phyloP scores from a whole-genome alignment of 2,888 invertebrate genomes.

The Melikaiella ostensackeni region DNA sequence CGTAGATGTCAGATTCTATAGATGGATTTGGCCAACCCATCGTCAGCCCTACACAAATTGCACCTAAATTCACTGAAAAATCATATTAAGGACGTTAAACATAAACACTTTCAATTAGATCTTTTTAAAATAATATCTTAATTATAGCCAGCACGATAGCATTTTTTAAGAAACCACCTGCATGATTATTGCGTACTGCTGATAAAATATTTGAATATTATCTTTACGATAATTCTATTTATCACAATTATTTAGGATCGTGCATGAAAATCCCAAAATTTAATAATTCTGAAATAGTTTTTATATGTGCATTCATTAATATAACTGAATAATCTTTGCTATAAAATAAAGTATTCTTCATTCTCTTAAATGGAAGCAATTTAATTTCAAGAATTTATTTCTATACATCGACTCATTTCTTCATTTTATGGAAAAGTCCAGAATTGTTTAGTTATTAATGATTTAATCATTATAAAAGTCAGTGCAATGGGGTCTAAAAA shows the following conservation, averaged over 20 bases:
- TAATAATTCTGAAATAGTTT: background rate
- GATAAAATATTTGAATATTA: background rate
- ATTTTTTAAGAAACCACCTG: background rate
- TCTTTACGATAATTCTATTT: background rate
- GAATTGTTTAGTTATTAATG: too few relatives aligned
- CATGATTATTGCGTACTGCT: background rate
- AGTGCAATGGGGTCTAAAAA: too few relatives aligned
- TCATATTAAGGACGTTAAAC: background rate
- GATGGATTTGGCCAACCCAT: slow-evolving; percentile 57
- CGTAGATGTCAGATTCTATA: slow-evolving; percentile 41
- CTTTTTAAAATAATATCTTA: too few relatives aligned
- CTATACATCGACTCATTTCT: too few relatives aligned
- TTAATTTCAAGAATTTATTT: too few relatives aligned
- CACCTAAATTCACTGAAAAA: slow-evolving; percentile 58
- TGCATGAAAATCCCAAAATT: background rate
- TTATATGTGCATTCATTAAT: too few relatives aligned
- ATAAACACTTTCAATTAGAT: background rate
- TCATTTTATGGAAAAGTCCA: too few relatives aligned
- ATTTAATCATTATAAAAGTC: too few relatives aligned
- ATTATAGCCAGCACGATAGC: background rate
- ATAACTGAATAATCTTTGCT: too few relatives aligned
- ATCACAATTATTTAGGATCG: background rate
- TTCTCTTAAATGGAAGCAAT: too few relatives aligned
- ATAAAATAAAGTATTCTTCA: too few relatives aligned
- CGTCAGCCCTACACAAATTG: slow-evolving; percentile 57